These are phyloP conservation scores for Microcebus griseorufus DNA, from an alignment of 2,113 vertebrate genomes.

Conservation along the genomic window DNA sequence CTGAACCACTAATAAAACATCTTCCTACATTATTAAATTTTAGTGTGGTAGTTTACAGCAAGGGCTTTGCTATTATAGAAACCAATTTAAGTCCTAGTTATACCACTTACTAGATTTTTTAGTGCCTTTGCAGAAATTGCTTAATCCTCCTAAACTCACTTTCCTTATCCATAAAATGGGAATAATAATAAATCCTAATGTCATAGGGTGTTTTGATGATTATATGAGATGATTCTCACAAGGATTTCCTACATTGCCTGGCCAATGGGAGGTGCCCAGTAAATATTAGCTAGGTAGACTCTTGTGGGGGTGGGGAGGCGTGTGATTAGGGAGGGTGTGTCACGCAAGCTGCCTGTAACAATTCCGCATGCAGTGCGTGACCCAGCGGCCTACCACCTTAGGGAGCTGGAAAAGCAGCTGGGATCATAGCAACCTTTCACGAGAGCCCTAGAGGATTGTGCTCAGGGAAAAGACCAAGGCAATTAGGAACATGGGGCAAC, in stretches of 20 bases:
- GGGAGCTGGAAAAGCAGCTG: conserved; percentile 41
- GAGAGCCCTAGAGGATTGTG: conserved; percentile 12
- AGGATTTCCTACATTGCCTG: not conserved
- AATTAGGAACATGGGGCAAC: not conserved
- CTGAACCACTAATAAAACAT: too few relatives aligned
- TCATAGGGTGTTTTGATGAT: not conserved
- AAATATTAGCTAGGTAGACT: conserved; percentile 38
- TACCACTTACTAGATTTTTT: not conserved
- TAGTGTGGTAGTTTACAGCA: not conserved
- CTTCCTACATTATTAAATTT: not conserved
- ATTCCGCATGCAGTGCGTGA: not conserved
- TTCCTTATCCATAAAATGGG: not conserved
- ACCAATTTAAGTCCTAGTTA: not conserved
- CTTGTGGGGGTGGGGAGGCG: not conserved
- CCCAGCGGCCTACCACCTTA: not conserved
- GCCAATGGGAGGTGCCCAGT: conserved; percentile 13
- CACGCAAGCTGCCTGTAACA: conserved; percentile 52
- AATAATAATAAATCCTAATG: not conserved
- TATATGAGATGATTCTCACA: not conserved
- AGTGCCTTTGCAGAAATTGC: not conserved
- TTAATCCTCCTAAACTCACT: conserved; percentile 30
- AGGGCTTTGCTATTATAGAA: not conserved
- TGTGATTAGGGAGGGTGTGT: too few relatives aligned
- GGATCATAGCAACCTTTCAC: conserved; percentile 49
- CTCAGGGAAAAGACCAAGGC: not conserved